These are phyloP conservation scores for Orthosia gracilis DNA, from an alignment of 2,888 invertebrate species.

Conservation along the genomic window DNA sequence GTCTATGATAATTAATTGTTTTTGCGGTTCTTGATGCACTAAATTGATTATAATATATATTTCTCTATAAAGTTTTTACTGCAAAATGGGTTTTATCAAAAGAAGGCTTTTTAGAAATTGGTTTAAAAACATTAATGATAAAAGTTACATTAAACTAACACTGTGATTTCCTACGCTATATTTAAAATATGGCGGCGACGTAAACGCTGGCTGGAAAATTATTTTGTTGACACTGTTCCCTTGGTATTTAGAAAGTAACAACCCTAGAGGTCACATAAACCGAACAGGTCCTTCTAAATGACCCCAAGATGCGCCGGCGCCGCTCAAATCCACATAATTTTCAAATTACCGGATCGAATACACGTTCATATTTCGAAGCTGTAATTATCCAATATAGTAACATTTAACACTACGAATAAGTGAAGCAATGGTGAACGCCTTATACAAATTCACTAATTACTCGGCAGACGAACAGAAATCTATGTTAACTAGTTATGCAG, in stretches of 20 bases:
- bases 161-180: neutral
- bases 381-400: conserved; percentile 56
- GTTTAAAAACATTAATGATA: neutral
- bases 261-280: conserved; percentile 40
- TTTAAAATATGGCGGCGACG: neutral
- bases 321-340: conserved; percentile 55
- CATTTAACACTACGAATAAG: conserved; percentile 49
- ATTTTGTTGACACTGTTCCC: neutral
- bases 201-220: neutral
- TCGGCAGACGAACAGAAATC: conserved; percentile 55
- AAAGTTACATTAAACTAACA: neutral
- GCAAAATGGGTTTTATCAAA: too few species aligned
- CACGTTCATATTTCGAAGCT: conserved; percentile 55
- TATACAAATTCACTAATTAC: conserved; percentile 58
- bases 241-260: conserved; percentile 43
- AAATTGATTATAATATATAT: neutral
- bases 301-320: conserved; percentile 56
- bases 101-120: neutral
- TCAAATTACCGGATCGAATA: conserved; percentile 54
- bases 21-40: neutral
- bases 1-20: neutral
- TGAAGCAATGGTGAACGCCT: conserved; percentile 56
- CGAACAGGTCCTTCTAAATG: conserved; percentile 51
- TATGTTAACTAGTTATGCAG: conserved; percentile 44
- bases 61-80: too few species aligned